Conservation (phyloP, 2,113 vertebrate genomes). For the Takifugu bimaculatus region DNA sequence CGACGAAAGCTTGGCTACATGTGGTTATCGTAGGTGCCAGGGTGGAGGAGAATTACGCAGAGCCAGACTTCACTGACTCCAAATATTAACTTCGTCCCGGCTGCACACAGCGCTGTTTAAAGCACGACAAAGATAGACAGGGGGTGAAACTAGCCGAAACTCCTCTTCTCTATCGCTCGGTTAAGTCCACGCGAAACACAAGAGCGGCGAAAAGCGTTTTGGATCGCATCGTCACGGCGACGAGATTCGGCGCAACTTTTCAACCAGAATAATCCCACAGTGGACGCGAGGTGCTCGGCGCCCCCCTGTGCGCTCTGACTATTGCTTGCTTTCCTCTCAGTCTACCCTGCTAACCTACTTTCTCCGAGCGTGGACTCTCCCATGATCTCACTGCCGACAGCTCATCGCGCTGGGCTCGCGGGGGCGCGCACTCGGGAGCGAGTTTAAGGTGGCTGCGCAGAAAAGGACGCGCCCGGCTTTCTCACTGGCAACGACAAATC, state of each 20-base stretch:
- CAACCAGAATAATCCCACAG: constrained; percentile 57
- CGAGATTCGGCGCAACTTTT: constrained; percentile 37
- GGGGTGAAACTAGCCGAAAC: constrained; percentile 15
- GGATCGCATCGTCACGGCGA: constrained; percentile 44
- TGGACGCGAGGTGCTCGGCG: constrained; percentile 35
- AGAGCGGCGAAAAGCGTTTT: constrained; percentile 31
- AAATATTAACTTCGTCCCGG: constrained; percentile 46
- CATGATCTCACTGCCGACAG: constrained; percentile 73
- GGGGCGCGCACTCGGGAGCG: constrained; percentile 60
- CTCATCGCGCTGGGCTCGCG: constrained; percentile 56
- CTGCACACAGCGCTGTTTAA: constrained; percentile 20
- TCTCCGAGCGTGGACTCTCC: constrained; percentile 77
- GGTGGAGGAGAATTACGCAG: constrained; percentile 7
- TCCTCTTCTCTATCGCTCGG: constrained; percentile 48
- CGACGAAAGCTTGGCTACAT: constrained; percentile 58
- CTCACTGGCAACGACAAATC: not conserved
- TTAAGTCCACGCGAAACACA: constrained; percentile 50
- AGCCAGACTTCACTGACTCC: constrained; percentile 19
- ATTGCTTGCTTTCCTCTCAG: constrained; percentile 65
- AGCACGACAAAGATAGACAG: not conserved
- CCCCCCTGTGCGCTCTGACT: constrained; percentile 47
- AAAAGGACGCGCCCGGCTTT: not conserved
- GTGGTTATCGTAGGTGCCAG: constrained; percentile 35
- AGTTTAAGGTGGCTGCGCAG: constrained; percentile 66
- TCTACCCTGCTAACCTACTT: constrained; percentile 80